Evolutionary conservation across 2,113 vertebrate genomes (phyloP).

Genomic region (Indicator indicator): DNA sequence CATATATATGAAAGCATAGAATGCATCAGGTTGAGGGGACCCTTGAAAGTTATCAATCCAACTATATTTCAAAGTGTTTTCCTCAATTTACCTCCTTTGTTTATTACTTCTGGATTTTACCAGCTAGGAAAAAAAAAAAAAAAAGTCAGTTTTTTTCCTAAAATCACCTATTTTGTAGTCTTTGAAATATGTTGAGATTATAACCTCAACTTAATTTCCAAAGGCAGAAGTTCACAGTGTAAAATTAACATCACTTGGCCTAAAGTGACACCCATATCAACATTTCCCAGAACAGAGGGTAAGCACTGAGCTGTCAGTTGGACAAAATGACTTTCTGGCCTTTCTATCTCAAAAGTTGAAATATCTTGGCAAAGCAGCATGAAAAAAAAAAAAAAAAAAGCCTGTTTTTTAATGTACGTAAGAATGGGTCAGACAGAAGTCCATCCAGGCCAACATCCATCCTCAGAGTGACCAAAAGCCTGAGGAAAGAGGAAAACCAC

Average conservation of each 20-base stretch:
- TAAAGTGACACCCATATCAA: not conserved
- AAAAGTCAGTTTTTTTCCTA: not conserved
- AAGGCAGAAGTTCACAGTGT: not conserved
- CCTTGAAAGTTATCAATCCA: too few species aligned
- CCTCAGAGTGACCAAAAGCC: not conserved
- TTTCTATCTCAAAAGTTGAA: not conserved
- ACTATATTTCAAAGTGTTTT: not conserved
- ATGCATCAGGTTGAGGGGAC: too few species aligned
- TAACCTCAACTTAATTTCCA: not conserved
- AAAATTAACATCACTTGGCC: not conserved
- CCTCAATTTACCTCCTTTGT: not conserved
- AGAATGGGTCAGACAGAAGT: not conserved
- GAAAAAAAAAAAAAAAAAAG: not conserved
- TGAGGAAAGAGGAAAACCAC: not conserved
- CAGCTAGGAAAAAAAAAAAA: not conserved
- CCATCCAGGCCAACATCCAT: too few species aligned
- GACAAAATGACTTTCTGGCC: not conserved
- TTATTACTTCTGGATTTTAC: not conserved
- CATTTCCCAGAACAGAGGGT: not conserved
- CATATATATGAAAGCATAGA: too few species aligned
- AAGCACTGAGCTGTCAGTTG: not conserved
- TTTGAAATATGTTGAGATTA: not conserved
- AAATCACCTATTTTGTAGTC: not conserved
- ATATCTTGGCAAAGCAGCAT: not conserved
- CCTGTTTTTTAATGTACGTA: not conserved